Evolutionary conservation across 2,888 invertebrate species (phyloP), one percentile per base, ranked within the genome.

Genomic region (Pristionchus arcanus): DNA sequence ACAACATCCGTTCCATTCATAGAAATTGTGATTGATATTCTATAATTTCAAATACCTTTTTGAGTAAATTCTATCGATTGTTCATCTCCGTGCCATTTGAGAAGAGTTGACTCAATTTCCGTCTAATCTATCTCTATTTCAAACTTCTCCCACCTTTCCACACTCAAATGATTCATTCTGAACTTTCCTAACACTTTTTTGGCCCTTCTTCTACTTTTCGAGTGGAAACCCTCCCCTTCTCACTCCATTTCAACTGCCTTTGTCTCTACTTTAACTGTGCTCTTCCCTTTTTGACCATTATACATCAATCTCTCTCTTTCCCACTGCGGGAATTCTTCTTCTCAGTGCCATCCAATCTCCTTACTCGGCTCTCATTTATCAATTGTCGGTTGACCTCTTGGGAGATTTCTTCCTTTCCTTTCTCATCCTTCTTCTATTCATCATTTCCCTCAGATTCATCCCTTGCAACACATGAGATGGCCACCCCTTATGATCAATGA

Each of bases 51-150:
- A 4, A 28, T 66, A 4, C 37, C 63, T 7, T 34, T 9, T 86
- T 15, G 5, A n/a, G n/a, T n/a, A n/a, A n/a, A 66, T 53, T 34
- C 66, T 63, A 11, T 86, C 86, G 25, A 9, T 59, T 42, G 15
- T 42, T 66, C 25, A 42, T 21, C 66, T 5, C 37, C 21, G 28
- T 37, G 9, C 42, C n/a, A 25, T 42, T 86, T n/a, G 21, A 59
- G 59, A 11, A 9, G 7, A 66, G 15, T 63, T 37, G 25, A 42
- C 31, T 77, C 49, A 15, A 81, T 81, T 81, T 81, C 81, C 81
- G 81, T 81, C 74, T 37, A 81, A 81, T 81, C 81, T 81, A 49
- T 81, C 81, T 81, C 81, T 15, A 81, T 81, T 81, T 81, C 81
- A 81, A 81, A 81, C 81, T 49, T 81, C 74, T 81, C 55, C 34